Base-by-base conservation (phyloP, 1,140 invertebrate genomes). In the Gryllus bimaculatus region DNA sequence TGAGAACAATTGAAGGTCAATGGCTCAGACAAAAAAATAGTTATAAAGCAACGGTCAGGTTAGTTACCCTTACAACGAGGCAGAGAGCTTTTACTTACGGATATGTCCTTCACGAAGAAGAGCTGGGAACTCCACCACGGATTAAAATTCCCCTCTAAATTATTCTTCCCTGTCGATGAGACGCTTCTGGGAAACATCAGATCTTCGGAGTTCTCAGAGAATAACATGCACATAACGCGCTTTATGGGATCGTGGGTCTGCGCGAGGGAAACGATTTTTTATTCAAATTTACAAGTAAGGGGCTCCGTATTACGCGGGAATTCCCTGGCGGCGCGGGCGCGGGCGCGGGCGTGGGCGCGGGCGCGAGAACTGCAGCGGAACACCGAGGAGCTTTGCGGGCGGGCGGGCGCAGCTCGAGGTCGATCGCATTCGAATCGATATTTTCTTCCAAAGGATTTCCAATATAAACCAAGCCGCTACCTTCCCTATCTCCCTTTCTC, bases 271-370 rank as follows among this genome's bases (percentile, higher is more conserved):
- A 66, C 54, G 54, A 66, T 66, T 66, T 66, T 66, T 66, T 66
- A 66, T 66, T 66, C 54, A 66, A 66, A 66, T 66, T 66, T 66
- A 66, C 54, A 66, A 66, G 54, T 66, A 66, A 66, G 54, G 54
- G 54, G 54, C 18, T 66, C 54, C 54, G 18, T 66, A 66, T 66
- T 66, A 66, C 54, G 54, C 1, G 26, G 26, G 7, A 66, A 66
- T 66, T 66, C 54, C 54, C 54, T 66, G 54, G 54, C 54, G 54
- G 26, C 26, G 26, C 18, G 54, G 10, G 54, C 3, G 54, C 54
- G 54, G 10, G 54, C 54, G 54, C 54, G 54, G 15, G 49, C n/a
- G n/a, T 54, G 49, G 8, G 49, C 8, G 49, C 49, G 54, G 10
- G 54, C 54, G 54, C 54, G 54, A 66, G 7, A 66, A 18, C 10